Evolutionary conservation across 2,888 invertebrate species (phyloP), one percentile per base, ranked within the genome.

Genomic region (Teleiodes luculella): DNA sequence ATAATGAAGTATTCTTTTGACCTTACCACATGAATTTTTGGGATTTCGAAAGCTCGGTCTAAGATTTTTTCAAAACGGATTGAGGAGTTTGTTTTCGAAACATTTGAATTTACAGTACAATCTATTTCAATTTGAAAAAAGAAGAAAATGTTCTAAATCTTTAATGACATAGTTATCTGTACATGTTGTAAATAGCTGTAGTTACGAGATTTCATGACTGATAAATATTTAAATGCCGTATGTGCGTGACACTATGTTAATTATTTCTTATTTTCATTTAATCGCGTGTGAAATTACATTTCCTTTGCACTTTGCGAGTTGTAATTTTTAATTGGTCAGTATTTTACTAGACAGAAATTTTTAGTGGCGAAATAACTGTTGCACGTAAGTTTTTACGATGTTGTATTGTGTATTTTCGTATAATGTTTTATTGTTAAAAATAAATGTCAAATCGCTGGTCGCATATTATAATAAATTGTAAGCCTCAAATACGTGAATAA

Each of bases 261-360:
- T 41, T 41, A 41, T 41, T 41, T 41, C 20, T 41, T 10, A 41
- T 41, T 41, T 41, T 41, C 39, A 16, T 18, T 41, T 41, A 18
- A 11, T 41, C 39, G 39, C 39, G 39, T 41, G 39, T 10, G 39
- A 20, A 41, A 41, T 18, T n/a, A n/a, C n/a, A n/a, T 10, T 11
- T 11, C 39, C 1, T 41, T 41, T 41, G 11, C 39, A 41, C 39
- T 11, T 18, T 8, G 18, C 24, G 18, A 11, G 39, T 18, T 18
- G 39, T 41, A 41, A 41, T 41, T 20, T 41, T 20, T 41, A 41
- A 41, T 41, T 41, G 39, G 10, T 24, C 24, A 24, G 24, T 18
- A 18, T 41, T 18, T 8, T 41, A 16, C 16, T 41, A 18, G 39
- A 18, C 39, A 18, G 18, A 41, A 41, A 41, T 20, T 10, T 41